These are phyloP conservation scores for Linnaemya tessellans DNA, from an alignment of 2,888 invertebrate species.

Conservation along the genomic window DNA sequence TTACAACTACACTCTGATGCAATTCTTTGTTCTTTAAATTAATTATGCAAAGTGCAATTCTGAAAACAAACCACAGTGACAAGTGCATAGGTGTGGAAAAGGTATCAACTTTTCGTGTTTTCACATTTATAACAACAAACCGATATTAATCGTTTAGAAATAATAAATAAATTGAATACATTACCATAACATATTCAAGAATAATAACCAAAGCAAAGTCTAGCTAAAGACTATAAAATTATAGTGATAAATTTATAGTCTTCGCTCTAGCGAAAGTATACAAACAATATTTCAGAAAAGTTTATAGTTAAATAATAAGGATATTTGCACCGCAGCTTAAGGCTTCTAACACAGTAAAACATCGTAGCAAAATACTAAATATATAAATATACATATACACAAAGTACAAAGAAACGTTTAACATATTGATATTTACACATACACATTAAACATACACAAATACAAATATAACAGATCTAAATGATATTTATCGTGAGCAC, in stretches of 20 bases:
- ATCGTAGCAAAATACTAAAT: slow-evolving; percentile 5
- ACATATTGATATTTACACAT: slow-evolving; percentile 32
- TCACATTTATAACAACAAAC: slow-evolving; percentile 69
- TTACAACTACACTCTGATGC: background rate
- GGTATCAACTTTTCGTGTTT: slow-evolving; percentile 1
- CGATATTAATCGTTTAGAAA: background rate
- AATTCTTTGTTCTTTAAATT: background rate
- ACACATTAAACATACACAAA: slow-evolving; percentile 38
- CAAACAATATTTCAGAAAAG: slow-evolving; percentile 47
- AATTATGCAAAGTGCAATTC: slow-evolving; percentile 38
- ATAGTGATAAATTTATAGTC: no score
- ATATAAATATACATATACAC: slow-evolving; percentile 30
- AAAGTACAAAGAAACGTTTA: slow-evolving; percentile 34
- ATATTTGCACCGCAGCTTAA: slow-evolving; percentile 64
- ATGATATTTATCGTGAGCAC: slow-evolving; percentile 57
- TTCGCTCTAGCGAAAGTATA: no score
- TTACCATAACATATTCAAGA: slow-evolving; percentile 37
- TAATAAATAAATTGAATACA: slow-evolving; percentile 17
- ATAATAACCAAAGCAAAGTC: slow-evolving; percentile 27
- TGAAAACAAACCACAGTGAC: slow-evolving; percentile 24
- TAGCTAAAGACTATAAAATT: slow-evolving; percentile 16
- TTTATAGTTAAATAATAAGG: slow-evolving; percentile 27
- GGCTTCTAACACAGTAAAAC: slow-evolving; percentile 45
- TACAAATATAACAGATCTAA: slow-evolving; percentile 37
- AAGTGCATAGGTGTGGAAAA: background rate